These are phyloP conservation scores for Drosophila eohydei DNA, from an alignment of 2,888 invertebrate genomes.

Conservation along the genomic window DNA sequence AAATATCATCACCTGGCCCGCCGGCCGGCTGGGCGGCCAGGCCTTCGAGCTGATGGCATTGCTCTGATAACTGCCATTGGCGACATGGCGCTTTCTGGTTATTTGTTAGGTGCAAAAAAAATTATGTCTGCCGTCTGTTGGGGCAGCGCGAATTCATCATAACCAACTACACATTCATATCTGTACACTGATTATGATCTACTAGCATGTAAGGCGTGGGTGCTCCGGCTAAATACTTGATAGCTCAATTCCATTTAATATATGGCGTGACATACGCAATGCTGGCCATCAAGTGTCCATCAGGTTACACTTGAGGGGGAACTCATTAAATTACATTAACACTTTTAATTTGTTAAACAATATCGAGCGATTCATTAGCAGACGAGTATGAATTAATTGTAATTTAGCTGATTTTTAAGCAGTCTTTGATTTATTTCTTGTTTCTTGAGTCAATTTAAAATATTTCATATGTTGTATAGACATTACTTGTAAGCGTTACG, in stretches of 20 bases:
- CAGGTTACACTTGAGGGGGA: neutral
- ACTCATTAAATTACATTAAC: constrained; percentile 6
- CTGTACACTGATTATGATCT: constrained; percentile 70
- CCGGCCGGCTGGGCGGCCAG: constrained; percentile 13
- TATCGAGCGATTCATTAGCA: neutral
- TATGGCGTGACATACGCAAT: constrained; percentile 23
- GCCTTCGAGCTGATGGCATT: constrained; percentile 49
- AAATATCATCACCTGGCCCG: constrained; percentile 72
- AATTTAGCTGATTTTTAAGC: neutral
- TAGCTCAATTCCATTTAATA: constrained; percentile 33
- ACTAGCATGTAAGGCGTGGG: constrained; percentile 25
- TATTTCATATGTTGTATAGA: neutral
- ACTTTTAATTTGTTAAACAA: constrained; percentile 7
- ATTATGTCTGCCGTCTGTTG: constrained; percentile 43
- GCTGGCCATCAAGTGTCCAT: constrained; percentile 4
- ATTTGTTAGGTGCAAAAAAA: constrained; percentile 78
- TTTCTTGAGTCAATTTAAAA: neutral
- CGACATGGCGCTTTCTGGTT: constrained; percentile 56
- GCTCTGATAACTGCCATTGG: constrained; percentile 54
- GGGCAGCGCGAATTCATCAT: constrained; percentile 64
- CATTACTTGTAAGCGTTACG: too few species aligned
- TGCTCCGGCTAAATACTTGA: constrained; percentile 21
- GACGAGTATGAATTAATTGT: neutral
- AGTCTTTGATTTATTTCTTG: neutral
- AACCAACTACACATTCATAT: constrained; percentile 65